phyloP scores from a whole-genome alignment of 1,140 invertebrate genomes.

The Cherax quadricarinatus region DNA sequence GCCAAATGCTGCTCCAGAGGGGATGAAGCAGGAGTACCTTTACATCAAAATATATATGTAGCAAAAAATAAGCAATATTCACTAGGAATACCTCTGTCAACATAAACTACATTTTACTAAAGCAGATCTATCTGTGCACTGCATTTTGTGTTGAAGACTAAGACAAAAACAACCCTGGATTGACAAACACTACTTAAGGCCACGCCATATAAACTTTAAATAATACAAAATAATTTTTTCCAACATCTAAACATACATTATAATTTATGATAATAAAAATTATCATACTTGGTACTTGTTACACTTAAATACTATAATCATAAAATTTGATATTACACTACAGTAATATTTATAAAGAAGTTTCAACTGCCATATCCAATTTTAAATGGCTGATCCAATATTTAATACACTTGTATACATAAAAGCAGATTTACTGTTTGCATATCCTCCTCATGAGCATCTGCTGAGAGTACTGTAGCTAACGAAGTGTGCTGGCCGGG shows the following conservation, averaged over 20 bases:
- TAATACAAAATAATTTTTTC: background rate
- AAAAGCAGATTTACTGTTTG: background rate
- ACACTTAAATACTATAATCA: background rate
- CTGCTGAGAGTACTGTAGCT: background rate
- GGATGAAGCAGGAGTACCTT: background rate
- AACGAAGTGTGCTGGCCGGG: conserved; percentile 23
- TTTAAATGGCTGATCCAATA: background rate
- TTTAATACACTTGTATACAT: background rate
- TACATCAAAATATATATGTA: background rate
- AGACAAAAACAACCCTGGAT: conserved; percentile 34
- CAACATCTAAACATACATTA: background rate
- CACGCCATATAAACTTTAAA: conserved; percentile 29
- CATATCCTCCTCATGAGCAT: background rate
- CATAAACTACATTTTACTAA: background rate
- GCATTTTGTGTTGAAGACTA: conserved; percentile 1
- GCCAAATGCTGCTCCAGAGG: background rate
- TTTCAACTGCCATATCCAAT: background rate
- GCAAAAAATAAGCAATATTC: background rate
- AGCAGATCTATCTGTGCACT: conserved; percentile 10
- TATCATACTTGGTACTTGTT: conserved; percentile 4
- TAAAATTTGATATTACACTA: background rate
- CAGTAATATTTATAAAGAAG: background rate
- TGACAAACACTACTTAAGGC: conserved; percentile 43
- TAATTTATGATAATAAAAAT: background rate
- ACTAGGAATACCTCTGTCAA: background rate